Evolutionary conservation across 2,797 vertebrate genomes (phyloP), one percentile per base, ranked within the genome.

Genomic region (Tympanoctomys barrerae): DNA sequence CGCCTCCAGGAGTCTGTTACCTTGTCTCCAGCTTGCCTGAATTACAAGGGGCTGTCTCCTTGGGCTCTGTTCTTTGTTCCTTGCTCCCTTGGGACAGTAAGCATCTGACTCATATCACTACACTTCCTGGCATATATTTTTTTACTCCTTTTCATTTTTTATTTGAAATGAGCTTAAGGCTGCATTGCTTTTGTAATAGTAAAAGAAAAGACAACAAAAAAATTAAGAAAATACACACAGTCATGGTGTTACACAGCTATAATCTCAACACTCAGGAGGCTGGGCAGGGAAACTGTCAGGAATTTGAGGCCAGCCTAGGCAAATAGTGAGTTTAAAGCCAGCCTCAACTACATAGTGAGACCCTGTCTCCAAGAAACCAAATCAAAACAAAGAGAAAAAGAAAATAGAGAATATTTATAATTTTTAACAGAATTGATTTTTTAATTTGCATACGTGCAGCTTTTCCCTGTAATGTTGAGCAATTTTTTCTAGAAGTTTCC

Each of bases 181-280:
- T 86, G 14, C 46, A 77, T 61, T 87, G 39, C 26, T 91, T 91
- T 66, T 66, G 12, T 85, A 66, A 83, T 36, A 91, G 82, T 85
- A 89, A 85, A 24, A 64, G 49, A 95, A 83, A 93, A 81, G 1
- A 6, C 39, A 94, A 91, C 54, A 91, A 95, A 90, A 95, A 94
- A 94, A 62, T 79, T 19, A 82, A 86, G 49, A 87, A 91, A 89
- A 87, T 91, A 57, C 24, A 75, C 24, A 0, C 1, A 49, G 73
- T 13, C 24, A 49, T 39, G 42, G 42, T 49, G 7, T 5, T 16
- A 6, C 24, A 75, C 24, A 14, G 2, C 6, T 75, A 22, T 75
- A 46, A 75, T 16, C 42, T 26, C 42, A 49, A 28, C 42, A 75
- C 6, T 75, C 39, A 28, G 42, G 73, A 46, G 73, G 39, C 24